Evolutionary conservation across 2,797 vertebrate genomes (phyloP).

Genomic region (Oophaga sylvatica): DNA sequence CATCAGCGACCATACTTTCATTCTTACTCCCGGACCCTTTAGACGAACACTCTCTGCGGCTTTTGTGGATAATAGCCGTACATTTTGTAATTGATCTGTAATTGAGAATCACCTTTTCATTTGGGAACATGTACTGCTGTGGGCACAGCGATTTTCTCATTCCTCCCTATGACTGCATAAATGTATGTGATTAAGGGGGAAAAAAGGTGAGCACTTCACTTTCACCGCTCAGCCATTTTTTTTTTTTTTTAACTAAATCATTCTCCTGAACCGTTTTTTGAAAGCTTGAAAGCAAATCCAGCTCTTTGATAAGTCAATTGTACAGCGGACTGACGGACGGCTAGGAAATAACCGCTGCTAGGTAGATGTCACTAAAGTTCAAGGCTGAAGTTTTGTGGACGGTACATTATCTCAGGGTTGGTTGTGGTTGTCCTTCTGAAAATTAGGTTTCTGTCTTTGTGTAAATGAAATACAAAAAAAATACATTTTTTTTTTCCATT

Average conservation of each 20-base stretch:
- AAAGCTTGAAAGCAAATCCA: background rate
- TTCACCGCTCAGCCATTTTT: background rate
- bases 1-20: conserved; percentile 54
- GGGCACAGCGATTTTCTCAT: conserved; percentile 25
- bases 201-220: conserved; percentile 10
- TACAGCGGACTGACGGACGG: background rate
- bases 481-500: too few relatives aligned
- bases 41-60: conserved; percentile 50
- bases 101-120: conserved; percentile 54
- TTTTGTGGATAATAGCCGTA: conserved; percentile 57
- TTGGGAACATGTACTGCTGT: conserved; percentile 29
- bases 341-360: background rate
- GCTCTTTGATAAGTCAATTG: background rate
- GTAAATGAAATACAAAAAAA: too few relatives aligned
- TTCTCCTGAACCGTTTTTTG: background rate
- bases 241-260: background rate
- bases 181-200: conserved; percentile 22
- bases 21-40: conserved; percentile 34
- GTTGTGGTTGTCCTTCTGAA: too few relatives aligned
- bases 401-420: background rate
- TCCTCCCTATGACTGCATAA: conserved; percentile 9
- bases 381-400: background rate
- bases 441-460: too few relatives aligned
- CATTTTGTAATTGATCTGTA: conserved; percentile 61
- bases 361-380: background rate